Percentiles rank a stretch among this genome's conserved stretches.
phyloP scores from a whole-genome alignment of 2,797 vertebrate genomes.

The Alcedo atthis region DNA sequence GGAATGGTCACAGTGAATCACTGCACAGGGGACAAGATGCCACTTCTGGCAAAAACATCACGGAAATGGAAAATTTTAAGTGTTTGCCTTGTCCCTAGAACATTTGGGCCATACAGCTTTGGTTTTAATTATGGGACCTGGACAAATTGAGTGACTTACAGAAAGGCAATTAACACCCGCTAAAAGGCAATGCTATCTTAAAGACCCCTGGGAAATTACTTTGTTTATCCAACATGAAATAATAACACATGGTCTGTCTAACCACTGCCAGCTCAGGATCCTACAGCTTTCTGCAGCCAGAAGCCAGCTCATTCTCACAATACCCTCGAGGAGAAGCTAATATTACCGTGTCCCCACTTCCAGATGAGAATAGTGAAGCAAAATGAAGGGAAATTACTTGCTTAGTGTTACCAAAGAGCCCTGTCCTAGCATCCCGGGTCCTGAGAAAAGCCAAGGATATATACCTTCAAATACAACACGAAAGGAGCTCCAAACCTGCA shows the following conservation, averaged over 20 bases:
- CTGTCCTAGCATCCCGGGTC: neutral
- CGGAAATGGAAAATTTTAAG: neutral
- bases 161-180: conserved; percentile 1
- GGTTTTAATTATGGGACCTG: neutral
- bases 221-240: conserved; percentile 12
- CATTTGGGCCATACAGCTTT: neutral
- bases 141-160: neutral
- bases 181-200: neutral
- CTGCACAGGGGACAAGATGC: neutral
- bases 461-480: neutral
- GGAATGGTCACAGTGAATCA: neutral
- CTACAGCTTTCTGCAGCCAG: neutral
- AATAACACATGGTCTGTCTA: neutral
- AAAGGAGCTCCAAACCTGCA: neutral
- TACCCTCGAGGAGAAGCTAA: neutral
- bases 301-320: neutral
- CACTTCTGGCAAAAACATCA: neutral
- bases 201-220: conserved; percentile 15
- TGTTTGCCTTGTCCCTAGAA: neutral
- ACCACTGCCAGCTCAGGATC: neutral
- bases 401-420: neutral
- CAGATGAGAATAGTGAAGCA: neutral
- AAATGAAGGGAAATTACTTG: neutral
- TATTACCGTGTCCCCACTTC: neutral
- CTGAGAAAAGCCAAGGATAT: neutral